Conservation (phyloP, 1,140 invertebrate genomes). For the Danaus plexippus region DNA sequence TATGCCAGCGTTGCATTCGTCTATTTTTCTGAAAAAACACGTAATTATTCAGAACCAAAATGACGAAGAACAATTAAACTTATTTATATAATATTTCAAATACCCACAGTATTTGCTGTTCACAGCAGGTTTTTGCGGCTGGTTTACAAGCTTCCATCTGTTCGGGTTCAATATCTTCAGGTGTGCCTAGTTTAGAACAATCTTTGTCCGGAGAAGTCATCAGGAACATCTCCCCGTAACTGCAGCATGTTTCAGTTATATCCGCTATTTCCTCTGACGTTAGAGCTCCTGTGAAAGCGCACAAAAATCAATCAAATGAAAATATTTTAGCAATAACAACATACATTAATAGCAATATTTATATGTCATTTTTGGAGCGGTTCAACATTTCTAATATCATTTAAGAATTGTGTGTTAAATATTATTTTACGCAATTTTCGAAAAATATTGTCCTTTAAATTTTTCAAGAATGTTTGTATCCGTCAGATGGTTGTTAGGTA, state of each 20-base stretch:
- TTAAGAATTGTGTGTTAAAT: not conserved
- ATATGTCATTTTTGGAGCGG: not conserved
- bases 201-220: slow-evolving; percentile 13
- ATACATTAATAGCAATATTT: not conserved
- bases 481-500: too few species aligned
- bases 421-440: not conserved
- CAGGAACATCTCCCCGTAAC: slow-evolving; percentile 32
- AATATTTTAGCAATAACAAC: not conserved
- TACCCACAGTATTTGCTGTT: slow-evolving; percentile 38
- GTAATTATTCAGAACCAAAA: slow-evolving; percentile 4
- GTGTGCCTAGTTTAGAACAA: slow-evolving; percentile 24
- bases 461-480: too few species aligned
- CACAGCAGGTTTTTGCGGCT: slow-evolving; percentile 37
- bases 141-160: slow-evolving; percentile 27
- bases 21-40: slow-evolving; percentile 38
- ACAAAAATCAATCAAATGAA: not conserved
- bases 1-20: slow-evolving; percentile 41
- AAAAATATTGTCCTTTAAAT: not conserved
- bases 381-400: too few species aligned
- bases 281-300: slow-evolving; percentile 12
- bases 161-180: slow-evolving; percentile 39
- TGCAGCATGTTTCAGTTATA: slow-evolving; percentile 43
- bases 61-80: not conserved
- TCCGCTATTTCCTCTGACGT: slow-evolving; percentile 32
- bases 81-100: slow-evolving; percentile 3